Conservation (phyloP, 2,113 vertebrate genomes). For the Pituophis catenifer region DNA sequence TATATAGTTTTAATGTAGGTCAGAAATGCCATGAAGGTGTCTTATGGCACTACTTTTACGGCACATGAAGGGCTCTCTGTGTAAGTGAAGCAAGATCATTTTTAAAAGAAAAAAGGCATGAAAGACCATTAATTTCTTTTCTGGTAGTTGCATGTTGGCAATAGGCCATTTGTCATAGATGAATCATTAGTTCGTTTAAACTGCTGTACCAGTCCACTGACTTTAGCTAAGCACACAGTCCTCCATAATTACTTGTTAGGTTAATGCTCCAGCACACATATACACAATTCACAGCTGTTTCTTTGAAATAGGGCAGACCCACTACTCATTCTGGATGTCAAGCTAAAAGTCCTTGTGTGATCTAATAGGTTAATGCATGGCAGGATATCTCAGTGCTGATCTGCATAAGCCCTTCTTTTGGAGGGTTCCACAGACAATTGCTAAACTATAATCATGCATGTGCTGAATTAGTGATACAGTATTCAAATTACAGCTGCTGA, state of each 20-base stretch:
- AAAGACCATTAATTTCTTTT: neutral
- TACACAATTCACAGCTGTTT: conserved; percentile 1
- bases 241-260: neutral
- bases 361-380: neutral
- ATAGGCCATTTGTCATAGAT: neutral
- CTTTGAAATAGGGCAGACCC: neutral
- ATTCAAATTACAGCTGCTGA: neutral
- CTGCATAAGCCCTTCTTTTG: neutral
- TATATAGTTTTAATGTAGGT: neutral
- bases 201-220: neutral
- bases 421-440: neutral
- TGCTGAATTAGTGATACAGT: neutral
- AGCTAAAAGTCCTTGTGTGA: neutral
- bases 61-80: neutral
- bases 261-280: neutral
- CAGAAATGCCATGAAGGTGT: neutral
- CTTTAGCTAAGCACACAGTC: neutral
- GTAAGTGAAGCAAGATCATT: neutral
- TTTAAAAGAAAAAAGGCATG: neutral
- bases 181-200: neutral
- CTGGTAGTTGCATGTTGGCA: rapidly evolving
- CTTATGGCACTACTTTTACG: neutral
- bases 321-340: neutral
- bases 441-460: neutral
- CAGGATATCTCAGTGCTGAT: neutral